Conservation (phyloP, 1,140 invertebrate genomes). For the Zaprionus davidi region DNA sequence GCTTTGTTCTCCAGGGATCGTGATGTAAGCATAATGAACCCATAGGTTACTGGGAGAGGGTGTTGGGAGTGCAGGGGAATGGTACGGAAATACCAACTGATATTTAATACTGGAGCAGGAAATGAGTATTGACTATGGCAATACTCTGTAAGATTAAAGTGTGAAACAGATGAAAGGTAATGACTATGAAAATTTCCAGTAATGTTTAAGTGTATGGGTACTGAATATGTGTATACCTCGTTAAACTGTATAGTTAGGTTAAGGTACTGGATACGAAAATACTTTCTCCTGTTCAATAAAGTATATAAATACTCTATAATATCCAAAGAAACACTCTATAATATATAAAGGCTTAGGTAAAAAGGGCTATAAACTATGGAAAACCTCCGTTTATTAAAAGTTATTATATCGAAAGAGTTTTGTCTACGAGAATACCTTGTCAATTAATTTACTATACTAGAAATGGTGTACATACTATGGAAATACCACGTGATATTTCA, state of each 20-base stretch:
- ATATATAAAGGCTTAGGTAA: not conserved
- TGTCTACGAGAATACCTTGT: too few relatives aligned
- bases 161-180: too few relatives aligned
- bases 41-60: not conserved
- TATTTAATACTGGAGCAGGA: not conserved
- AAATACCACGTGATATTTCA: too few relatives aligned
- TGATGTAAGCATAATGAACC: constrained; percentile 5
- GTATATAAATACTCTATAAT: too few relatives aligned
- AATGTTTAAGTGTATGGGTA: not conserved
- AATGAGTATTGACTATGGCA: not conserved
- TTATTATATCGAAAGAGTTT: too few relatives aligned
- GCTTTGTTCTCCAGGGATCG: not conserved
- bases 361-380: not conserved
- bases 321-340: too few relatives aligned
- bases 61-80: not conserved
- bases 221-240: not conserved
- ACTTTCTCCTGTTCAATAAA: not conserved
- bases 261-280: not conserved
- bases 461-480: too few relatives aligned
- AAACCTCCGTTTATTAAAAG: not conserved
- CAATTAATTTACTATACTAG: too few relatives aligned
- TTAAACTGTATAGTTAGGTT: too few relatives aligned
- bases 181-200: not conserved
- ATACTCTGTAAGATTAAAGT: not conserved
- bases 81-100: not conserved